Percentiles rank a stretch among this genome's conserved stretches.
Evolutionary conservation across 2,113 vertebrate species (phyloP).

Genomic region (Lepus europaeus): DNA sequence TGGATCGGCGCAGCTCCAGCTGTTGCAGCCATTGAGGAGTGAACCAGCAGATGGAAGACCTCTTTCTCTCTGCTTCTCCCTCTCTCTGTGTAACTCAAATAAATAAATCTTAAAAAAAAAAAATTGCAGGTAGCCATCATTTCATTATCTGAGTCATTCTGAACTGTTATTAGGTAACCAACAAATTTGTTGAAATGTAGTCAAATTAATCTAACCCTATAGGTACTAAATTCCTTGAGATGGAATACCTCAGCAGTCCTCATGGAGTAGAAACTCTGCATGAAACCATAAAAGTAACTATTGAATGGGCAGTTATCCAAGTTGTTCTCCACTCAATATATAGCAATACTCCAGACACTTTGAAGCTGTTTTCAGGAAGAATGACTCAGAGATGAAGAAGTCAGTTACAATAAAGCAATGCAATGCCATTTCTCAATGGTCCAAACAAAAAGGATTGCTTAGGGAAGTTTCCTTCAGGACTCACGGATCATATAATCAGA

Average conservation of each 20-base stretch:
- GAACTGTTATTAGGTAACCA: constrained; percentile 37
- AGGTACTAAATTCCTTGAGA: constrained; percentile 31
- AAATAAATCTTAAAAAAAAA: too few species aligned
- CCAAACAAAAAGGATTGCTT: constrained; percentile 40
- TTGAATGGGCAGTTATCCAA: constrained; percentile 54
- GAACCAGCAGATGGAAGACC: too few species aligned
- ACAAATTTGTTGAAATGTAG: constrained; percentile 25
- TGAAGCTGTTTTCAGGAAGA: constrained; percentile 68
- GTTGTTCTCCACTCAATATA: constrained; percentile 60
- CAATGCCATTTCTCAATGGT: constrained; percentile 64
- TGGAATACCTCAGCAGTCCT: constrained; percentile 14
- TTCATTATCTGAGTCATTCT: constrained; percentile 30
- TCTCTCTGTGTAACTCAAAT: too few species aligned
- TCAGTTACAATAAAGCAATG: constrained; percentile 51
- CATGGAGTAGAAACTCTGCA: constrained; percentile 23
- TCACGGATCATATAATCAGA: constrained; percentile 50
- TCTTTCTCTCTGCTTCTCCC: too few species aligned
- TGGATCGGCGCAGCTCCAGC: too few species aligned
- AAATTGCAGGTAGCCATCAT: not conserved
- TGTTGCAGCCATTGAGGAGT: too few species aligned
- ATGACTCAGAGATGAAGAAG: constrained; percentile 72
- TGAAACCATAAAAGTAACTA: constrained; percentile 64
- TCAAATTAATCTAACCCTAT: constrained; percentile 18
- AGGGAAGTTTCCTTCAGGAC: constrained; percentile 58
- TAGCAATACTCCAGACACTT: constrained; percentile 44